Evolutionary conservation across 1,140 invertebrate species (phyloP).

Genomic region (Euwallacea similis): DNA sequence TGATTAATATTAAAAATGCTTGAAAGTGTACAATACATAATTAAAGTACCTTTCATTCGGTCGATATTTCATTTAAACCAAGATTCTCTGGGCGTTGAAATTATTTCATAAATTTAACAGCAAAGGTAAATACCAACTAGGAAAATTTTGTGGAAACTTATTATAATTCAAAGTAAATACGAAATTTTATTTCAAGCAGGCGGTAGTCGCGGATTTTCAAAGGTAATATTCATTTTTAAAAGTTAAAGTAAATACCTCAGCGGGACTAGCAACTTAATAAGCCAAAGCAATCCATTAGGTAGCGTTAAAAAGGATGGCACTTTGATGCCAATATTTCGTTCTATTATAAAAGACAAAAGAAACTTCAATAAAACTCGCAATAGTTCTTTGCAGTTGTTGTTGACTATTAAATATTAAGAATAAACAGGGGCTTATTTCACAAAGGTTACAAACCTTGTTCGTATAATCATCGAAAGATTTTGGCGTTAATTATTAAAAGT

Average conservation of each 20-base stretch:
- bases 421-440: too few relatives aligned
- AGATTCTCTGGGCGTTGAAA: slow-evolving; percentile 10
- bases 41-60: slow-evolving; percentile 6
- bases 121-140: slow-evolving; percentile 18
- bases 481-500: too few relatives aligned
- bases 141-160: slow-evolving; percentile 21
- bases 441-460: too few relatives aligned
- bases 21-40: neutral
- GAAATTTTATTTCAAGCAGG: slow-evolving; percentile 12
- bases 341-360: neutral
- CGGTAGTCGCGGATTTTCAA: slow-evolving; percentile 4
- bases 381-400: too few relatives aligned
- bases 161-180: slow-evolving; percentile 25
- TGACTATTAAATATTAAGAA: too few relatives aligned
- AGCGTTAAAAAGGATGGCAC: slow-evolving; percentile 12
- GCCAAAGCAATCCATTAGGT: slow-evolving; percentile 5
- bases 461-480: too few relatives aligned
- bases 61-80: slow-evolving; percentile 12
- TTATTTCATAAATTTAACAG: slow-evolving; percentile 20
- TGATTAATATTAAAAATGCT: too few relatives aligned
- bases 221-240: slow-evolving; percentile 12
- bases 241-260: slow-evolving; percentile 15
- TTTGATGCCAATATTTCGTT: slow-evolving; percentile 3
- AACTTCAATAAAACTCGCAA: too few relatives aligned
- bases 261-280: slow-evolving; percentile 9